Conservation (phyloP, 2,797 vertebrate species). For the Taenioides sp. region DNA sequence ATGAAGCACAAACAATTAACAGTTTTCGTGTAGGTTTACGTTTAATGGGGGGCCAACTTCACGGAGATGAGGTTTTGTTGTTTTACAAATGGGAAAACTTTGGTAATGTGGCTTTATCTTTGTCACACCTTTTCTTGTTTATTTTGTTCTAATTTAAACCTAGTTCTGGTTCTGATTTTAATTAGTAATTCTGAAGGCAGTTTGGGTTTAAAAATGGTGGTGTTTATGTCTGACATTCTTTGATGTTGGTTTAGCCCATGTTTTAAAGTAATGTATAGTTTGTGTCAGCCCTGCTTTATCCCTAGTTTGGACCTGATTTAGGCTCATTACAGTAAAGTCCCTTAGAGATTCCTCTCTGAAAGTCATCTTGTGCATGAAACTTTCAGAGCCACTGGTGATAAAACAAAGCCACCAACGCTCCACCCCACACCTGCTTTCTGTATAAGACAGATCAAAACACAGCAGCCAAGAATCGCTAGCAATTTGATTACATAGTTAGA, state of each 20-base stretch:
- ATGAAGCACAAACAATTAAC: too few species aligned
- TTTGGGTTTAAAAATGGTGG: neutral
- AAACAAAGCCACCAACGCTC: slow-evolving; percentile 12
- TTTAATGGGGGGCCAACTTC: too few species aligned
- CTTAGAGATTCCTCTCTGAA: neutral
- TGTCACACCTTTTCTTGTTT: too few species aligned
- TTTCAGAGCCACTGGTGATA: neutral
- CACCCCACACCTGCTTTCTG: slow-evolving; percentile 1
- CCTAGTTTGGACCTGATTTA: neutral
- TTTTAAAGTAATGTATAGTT: neutral
- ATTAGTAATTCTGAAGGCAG: neutral
- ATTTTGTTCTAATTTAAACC: too few species aligned
- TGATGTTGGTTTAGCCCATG: neutral
- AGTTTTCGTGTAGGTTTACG: too few species aligned
- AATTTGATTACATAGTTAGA: slow-evolving; percentile 58
- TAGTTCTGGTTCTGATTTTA: too few species aligned
- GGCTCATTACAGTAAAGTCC: neutral
- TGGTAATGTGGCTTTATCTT: too few species aligned
- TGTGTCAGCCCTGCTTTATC: neutral
- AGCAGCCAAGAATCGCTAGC: slow-evolving; percentile 31
- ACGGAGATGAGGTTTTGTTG: too few species aligned
- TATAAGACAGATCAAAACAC: slow-evolving; percentile 39
- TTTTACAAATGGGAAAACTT: too few species aligned
- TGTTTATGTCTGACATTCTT: neutral
- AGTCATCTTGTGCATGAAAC: neutral